phyloP scores from a whole-genome alignment of 2,888 invertebrate genomes.

The Pseudeuparius sepicola region DNA sequence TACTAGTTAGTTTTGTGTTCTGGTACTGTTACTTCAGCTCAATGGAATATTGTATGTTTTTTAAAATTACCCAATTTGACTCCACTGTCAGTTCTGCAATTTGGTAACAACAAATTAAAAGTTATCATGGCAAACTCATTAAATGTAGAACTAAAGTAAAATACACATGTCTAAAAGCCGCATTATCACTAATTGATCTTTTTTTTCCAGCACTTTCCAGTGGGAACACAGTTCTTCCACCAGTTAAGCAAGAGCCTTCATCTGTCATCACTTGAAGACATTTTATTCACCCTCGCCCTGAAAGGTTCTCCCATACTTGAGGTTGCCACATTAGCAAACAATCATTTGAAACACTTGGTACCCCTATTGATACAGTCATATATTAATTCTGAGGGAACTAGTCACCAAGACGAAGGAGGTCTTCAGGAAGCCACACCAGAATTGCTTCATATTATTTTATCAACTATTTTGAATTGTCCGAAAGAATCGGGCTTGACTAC shows the following conservation, averaged over 20 bases:
- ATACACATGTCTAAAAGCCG: no score
- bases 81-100: no score
- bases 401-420: slow-evolving; percentile 62
- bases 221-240: slow-evolving; percentile 68
- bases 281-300: slow-evolving; percentile 78
- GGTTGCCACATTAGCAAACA: slow-evolving; percentile 60
- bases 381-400: slow-evolving; percentile 67
- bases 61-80: no score
- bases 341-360: slow-evolving; percentile 71
- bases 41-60: no score
- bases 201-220: slow-evolving; percentile 60
- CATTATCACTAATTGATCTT: no score
- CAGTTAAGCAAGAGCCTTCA: slow-evolving; percentile 79
- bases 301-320: slow-evolving; percentile 72
- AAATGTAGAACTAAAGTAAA: no score
- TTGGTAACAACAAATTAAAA: no score
- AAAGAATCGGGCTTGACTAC: slow-evolving; percentile 53
- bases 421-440: slow-evolving; percentile 87
- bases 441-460: slow-evolving; percentile 73
- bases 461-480: slow-evolving; percentile 51
- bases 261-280: slow-evolving; percentile 82
- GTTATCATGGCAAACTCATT: no score
- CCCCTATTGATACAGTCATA: slow-evolving; percentile 80
- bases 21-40: no score
- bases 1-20: no score